Base-by-base conservation (phyloP, 1,140 invertebrate genomes). In the Neodiprion lecontei region DNA sequence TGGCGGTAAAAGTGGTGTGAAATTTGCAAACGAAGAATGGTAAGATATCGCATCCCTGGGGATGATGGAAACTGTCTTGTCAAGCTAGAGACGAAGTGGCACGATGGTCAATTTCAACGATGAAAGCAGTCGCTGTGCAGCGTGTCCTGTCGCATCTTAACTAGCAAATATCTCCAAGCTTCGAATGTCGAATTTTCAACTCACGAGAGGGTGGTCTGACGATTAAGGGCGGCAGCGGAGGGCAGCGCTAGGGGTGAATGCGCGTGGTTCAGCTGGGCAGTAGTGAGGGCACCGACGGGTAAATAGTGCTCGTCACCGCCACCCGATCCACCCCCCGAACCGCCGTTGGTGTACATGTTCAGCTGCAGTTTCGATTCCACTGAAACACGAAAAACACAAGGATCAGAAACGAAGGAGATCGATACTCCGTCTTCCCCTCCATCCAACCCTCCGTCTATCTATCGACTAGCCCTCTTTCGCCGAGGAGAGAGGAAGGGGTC, bases 191-290 rank as follows among this genome's bases (percentile, higher is more conserved):
- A 71, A 40, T 69, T 69, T 17, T 67, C 49, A 48, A 87, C 85
- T 88, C 85, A 88, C 87, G 83, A 87, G 81, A 87, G 83, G 73
- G 82, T 85, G 67, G 86, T 87, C 72, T 88, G 87, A 68, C 85
- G 86, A 82, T 87, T 88, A 76, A 88, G 83, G 47, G 82, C 84
- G 69, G 85, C 86, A 79, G 85, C 86, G 76, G 87, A 86, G 80
- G 86, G 87, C 81, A 88, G 83, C 72, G 85, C 80, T 74, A 88
- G 79, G 72, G 87, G 86, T 67, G 87, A 88, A 72, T 87, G 86
- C 73, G 87, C 85, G 74, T 87, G 84, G 69, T 81, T 83, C 74
- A 86, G 79, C 74, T 87, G 86, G 48, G 80, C 73, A 28, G 83
- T 78, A 69, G 80, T 79, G 70, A 85, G 77, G 76, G 85, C 78